Evolutionary conservation across 2,888 invertebrate genomes (phyloP), one percentile per base, ranked within the genome.

Genomic region (Pheosia tremula): DNA sequence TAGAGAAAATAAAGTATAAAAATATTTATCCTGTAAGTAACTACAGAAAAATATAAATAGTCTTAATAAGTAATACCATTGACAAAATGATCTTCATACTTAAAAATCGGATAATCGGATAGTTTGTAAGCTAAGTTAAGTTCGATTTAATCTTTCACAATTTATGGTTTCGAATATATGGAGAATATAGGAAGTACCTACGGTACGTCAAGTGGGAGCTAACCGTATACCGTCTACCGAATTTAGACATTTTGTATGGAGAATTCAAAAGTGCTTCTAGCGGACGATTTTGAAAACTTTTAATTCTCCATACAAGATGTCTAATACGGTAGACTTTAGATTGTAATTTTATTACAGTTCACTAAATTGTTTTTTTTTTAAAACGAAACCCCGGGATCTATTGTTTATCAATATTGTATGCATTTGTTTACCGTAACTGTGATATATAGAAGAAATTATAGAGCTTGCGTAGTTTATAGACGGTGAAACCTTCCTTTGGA

Each of bases 371-470:
- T 3, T 3, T 9, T 45, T 45, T 45, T 9, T 45, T 9, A n/a
- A 47, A 47, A 47, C 8, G 7, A n/a, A 65, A 60, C 64, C 65
- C 67, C 68, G 68, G 63, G 69, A 64, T 67, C 58, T 61, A 36
- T 24, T 63, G 63, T 73, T 68, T 66, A 72, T 75, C 69, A 77
- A 78, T 66, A 74, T 73, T 73, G 67, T 72, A 77, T 87, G 91
- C 91, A 91, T 92, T 93, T 91, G 81, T 89, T 88, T 90, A 89
- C 85, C 80, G 81, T 81, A 81, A 86, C 92, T 92, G 92, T 93
- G 92, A 93, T 93, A 91, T 85, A 76, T 79, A 79, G 74, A 86
- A 87, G 84, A 85, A 86, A 82, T 83, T 85, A 83, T 83, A 74
- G 80, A 83, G 81, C 82, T 82, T 86, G 80, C 67, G 71, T 85